Conservation (phyloP, 1,140 invertebrate genomes). For the Platyura marginata region DNA sequence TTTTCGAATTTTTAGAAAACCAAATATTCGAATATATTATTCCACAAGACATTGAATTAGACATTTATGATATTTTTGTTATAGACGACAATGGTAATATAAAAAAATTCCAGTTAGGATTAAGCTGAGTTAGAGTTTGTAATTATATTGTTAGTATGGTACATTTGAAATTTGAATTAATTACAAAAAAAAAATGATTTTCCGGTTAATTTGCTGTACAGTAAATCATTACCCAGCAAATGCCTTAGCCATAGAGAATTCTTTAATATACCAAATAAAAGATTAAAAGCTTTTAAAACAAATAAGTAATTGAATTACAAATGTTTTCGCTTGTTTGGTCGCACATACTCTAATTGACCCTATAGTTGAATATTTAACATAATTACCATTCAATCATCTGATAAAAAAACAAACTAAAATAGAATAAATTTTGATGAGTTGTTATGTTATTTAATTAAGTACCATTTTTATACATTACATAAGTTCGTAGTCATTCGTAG, state of each 20-base stretch:
- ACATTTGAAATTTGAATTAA: too few species aligned
- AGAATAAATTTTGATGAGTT: too few species aligned
- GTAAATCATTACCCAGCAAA: neutral
- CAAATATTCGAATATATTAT: slow-evolving; percentile 7
- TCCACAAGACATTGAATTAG: slow-evolving; percentile 10
- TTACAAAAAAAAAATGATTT: too few species aligned
- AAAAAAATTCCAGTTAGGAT: neutral
- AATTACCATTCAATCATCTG: too few species aligned
- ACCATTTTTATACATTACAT: too few species aligned
- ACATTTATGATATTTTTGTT: slow-evolving; percentile 10
- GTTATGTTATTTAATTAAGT: too few species aligned
- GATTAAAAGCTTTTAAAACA: neutral
- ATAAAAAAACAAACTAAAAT: too few species aligned
- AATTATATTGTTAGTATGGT: neutral
- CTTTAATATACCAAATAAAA: neutral
- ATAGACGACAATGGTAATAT: slow-evolving; percentile 3
- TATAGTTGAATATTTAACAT: too few species aligned
- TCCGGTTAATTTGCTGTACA: neutral
- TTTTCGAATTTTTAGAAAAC: slow-evolving; percentile 11
- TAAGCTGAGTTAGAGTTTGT: neutral
- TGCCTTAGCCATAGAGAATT: neutral
- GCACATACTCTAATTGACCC: too few species aligned
- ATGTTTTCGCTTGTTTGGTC: too few species aligned
- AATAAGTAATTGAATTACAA: too few species aligned
- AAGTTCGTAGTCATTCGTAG: too few species aligned